Evolutionary conservation across 2,797 vertebrate species (phyloP), one percentile per base, ranked within the genome.

Genomic region (Gymnocypris eckloni): DNA sequence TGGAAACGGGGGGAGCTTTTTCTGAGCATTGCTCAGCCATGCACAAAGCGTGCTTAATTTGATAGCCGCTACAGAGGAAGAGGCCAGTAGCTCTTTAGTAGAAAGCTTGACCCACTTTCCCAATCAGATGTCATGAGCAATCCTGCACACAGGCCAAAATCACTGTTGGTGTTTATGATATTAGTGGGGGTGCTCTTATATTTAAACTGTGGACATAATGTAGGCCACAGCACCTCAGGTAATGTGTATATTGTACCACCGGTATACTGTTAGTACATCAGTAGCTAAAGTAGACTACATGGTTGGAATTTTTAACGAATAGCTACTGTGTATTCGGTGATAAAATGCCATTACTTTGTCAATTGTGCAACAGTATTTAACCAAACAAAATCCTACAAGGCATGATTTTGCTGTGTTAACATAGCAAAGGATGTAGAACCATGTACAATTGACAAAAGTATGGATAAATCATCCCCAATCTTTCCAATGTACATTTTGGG

Each of bases 11-110:
- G 83, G 73, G 84, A 45, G 64, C 59, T 28, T 50, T 69, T 70
- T 91, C 90, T 91, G 92, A 92, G 91, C 90, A 90, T 92, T 70
- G 94, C 93, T 94, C 93, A 91, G 91, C 89, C 92, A 91, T 96
- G 96, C 96, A 84, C 97, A 96, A 97, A 97, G 97, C 96, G 94
- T 97, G 96, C 95, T 96, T 97, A 97, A 98, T 98, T 96, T 96
- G 97, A 96, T 97, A 96, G 96, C 93, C 90, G 94, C 96, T 95
- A 95, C 95, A 93, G 96, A 96, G 96, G 96, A 96, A 94, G 93
- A 94, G 96, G 96, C 96, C 95, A 93, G 94, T 92, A 95, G 96
- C 95, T 84, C 92, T 92, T 95, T 95, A 96, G 94, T 91, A 90
- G 90, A 93, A 94, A 95, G 92, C 93, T 94, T 98, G 98, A 98